Base-by-base conservation (phyloP, 2,888 invertebrate genomes). In the Tetranychus truncatus region DNA sequence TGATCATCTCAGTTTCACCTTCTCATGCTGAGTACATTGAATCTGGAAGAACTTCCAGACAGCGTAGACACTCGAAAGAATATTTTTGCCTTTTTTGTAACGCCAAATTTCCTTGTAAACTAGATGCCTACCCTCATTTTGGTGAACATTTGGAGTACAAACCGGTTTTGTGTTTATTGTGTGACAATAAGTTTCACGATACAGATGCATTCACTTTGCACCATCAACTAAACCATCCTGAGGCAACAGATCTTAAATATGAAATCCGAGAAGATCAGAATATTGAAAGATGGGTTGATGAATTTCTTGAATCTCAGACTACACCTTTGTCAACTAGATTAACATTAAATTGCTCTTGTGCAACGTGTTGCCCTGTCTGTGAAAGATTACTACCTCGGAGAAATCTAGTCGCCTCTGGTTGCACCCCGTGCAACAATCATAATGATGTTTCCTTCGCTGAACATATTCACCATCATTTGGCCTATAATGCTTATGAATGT, bases 11-110 rank as follows among this genome's bases (percentile, higher is more conserved):
- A 18, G 73, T 75, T 8, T 75, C 75, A 1, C 75, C 75, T 45
- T 72, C 72, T 72, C 72, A 72, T 20, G 72, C 72, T 11, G 71
- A 72, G 18, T 72, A 72, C 44, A 44, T 72, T 46, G 45, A 72
- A 72, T 45, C 46, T n/a, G 69, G 69, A 21, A 24, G 24, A 69
- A 46, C n/a, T 18, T 45, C 45, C 3, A 69, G 11, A 6, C 18
- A 69, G 11, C 34, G 69, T 69, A 24, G 45, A 46, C 45, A 72
- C 34, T 34, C 72, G 18, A 11, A 45, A 24, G 72, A 72, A 65
- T 75, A 75, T 75, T 75, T 75, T 66, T 75, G 75, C 46, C 69
- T 75, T 44, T 75, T 75, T 72, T 75, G 75, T 75, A 9, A 46
- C 34, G 66, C 24, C n/a, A 72, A 75, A 73, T 75, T 72, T n/a